Percentiles rank a stretch among this genome's conserved stretches.
Evolutionary conservation across 2,797 vertebrate species (phyloP).

Genomic region (Crocodylus rhombifer): DNA sequence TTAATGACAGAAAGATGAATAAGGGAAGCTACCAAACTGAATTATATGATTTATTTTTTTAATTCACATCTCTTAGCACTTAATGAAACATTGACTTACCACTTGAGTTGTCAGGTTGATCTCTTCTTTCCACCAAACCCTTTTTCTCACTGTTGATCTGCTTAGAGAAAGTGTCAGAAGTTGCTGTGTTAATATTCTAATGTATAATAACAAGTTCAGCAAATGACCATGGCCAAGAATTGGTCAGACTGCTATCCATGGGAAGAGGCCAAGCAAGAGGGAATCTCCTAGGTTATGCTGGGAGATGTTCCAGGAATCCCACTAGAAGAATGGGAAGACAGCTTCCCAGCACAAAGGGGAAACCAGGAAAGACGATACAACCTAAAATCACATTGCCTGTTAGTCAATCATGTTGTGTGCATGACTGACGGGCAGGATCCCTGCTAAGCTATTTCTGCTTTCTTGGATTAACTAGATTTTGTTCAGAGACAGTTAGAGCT

Average conservation of each 20-base stretch:
- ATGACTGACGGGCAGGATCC: not conserved
- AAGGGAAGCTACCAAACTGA: not conserved
- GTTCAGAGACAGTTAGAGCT: not conserved
- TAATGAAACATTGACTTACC: conserved; percentile 78
- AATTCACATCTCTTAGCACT: not conserved
- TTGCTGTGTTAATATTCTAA: not conserved
- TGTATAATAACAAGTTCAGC: not conserved
- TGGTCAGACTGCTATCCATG: not conserved
- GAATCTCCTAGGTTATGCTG: not conserved
- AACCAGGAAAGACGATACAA: not conserved
- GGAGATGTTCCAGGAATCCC: not conserved
- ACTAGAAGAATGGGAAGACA: not conserved
- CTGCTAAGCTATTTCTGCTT: not conserved
- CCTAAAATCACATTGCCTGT: not conserved
- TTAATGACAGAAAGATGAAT: not conserved
- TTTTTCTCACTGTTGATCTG: conserved; percentile 91
- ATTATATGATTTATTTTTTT: not conserved
- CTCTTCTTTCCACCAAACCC: conserved; percentile 80
- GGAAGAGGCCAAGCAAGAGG: not conserved
- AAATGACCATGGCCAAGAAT: not conserved
- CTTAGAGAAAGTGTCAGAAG: not conserved
- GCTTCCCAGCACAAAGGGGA: not conserved
- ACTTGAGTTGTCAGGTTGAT: conserved; percentile 76
- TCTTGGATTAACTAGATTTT: not conserved
- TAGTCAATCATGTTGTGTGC: not conserved